Evolutionary conservation across 2,797 vertebrate genomes (phyloP), one percentile per base, ranked within the genome.

Genomic region (Chaetophractus vellerosus): DNA sequence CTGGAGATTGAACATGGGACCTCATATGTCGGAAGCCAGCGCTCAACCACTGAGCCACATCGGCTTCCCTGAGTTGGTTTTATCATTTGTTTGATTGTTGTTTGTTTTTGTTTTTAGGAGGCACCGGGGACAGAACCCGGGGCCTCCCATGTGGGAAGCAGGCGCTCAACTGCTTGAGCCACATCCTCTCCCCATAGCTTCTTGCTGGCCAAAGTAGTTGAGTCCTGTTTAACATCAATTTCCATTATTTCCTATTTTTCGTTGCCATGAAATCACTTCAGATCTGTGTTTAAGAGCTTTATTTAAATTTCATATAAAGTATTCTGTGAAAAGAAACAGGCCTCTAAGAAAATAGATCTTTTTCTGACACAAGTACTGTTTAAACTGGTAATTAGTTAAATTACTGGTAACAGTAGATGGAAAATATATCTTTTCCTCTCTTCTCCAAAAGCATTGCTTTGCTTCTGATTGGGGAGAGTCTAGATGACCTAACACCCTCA

Each of bases 221-320:
- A 78, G 50, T 79, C 33, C 15, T 66, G 31, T 90, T 90, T 74
- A 79, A 95, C 21, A 92, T 33, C 6, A 52, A 15, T 74, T 76
- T 82, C 88, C 72, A 79, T 36, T 69, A 87, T 72, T 68, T 84
- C 63, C 12, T 78, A 3, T 83, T 71, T 91, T 95, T 81, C 33
- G 36, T 57, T 57, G 57, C 21, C 69, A 55, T 68, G 38, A 88
- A 88, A 88, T 72, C 24, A 45, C 55, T 95, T 93, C 55, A 76
- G n/a, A 84, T 89, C 31, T 85, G 15, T 45, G 28, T 59, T 93
- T n/a, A 82, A 74, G 50, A 64, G 21, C 38, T 78, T 90, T 59
- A 57, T 80, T 88, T 91, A 83, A 57, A 74, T 59, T 87, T 84
- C 66, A 88, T 81, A 92, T 41, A 59, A 78, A 90, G 16, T 72